Evolutionary conservation across 2,888 invertebrate genomes (phyloP).

Genomic region (Colostygia pectinataria): DNA sequence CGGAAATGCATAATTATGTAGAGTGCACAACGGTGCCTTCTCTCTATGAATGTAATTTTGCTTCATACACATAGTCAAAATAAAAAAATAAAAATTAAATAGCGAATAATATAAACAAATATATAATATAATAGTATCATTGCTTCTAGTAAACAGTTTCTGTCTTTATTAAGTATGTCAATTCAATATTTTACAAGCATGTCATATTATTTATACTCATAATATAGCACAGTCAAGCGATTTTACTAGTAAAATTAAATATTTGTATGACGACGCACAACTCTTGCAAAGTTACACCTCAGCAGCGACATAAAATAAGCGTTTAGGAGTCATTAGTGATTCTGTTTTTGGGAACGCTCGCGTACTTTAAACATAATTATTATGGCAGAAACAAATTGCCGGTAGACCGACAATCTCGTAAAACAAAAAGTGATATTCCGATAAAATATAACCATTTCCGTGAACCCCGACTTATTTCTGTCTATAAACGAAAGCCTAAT

Average conservation of each 20-base stretch:
- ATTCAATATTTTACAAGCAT: no score
- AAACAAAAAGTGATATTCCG: not conserved
- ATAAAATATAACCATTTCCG: slow-evolving; percentile 2
- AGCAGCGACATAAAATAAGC: slow-evolving; percentile 1
- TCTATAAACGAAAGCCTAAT: slow-evolving; percentile 13
- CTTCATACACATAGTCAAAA: no score
- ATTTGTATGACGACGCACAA: not conserved
- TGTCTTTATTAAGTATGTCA: no score
- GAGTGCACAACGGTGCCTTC: no score
- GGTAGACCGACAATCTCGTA: slow-evolving; percentile 5
- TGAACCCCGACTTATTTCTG: slow-evolving; percentile 7
- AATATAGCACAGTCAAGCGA: not conserved
- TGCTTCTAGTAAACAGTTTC: no score
- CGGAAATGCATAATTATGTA: no score
- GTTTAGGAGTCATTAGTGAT: slow-evolving; percentile 1
- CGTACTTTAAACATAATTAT: not conserved
- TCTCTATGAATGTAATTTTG: no score
- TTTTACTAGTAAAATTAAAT: slow-evolving; percentile 5
- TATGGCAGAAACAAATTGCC: slow-evolving; percentile 3
- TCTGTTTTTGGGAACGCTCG: not conserved
- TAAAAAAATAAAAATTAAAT: no score
- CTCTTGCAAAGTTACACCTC: slow-evolving; percentile 1
- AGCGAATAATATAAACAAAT: no score
- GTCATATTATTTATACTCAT: no score
- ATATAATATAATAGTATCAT: no score